phyloP scores from a whole-genome alignment of 2,888 invertebrate species.

The Xanthorhoe spadicearia region DNA sequence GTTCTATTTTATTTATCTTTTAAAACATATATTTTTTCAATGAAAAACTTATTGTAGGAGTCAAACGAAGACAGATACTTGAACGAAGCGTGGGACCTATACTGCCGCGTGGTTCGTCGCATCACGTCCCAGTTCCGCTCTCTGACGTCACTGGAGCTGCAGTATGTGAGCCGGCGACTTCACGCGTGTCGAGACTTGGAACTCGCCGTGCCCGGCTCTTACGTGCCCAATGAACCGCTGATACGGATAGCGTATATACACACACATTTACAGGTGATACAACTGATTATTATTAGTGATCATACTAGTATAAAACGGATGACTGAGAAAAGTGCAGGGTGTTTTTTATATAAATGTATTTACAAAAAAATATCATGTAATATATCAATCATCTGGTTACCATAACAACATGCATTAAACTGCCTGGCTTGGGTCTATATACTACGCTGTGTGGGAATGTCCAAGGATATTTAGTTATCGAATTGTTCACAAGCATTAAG shows the following conservation, averaged over 20 bases:
- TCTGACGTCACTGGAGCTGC: constrained; percentile 93
- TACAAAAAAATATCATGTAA: too few relatives aligned
- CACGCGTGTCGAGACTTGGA: constrained; percentile 95
- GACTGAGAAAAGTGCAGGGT: too few relatives aligned
- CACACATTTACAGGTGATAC: constrained; percentile 90
- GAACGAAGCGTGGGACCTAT: constrained; percentile 99
- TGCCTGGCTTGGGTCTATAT: too few relatives aligned
- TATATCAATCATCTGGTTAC: too few relatives aligned
- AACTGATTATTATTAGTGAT: not conserved
- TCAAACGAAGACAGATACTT: constrained; percentile 94
- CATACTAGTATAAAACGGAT: too few relatives aligned
- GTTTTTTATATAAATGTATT: too few relatives aligned
- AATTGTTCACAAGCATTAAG: too few relatives aligned
- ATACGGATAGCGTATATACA: constrained; percentile 95
- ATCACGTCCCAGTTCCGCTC: constrained; percentile 96
- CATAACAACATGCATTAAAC: too few relatives aligned
- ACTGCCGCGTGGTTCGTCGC: constrained; percentile 98
- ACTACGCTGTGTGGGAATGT: too few relatives aligned
- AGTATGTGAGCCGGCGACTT: constrained; percentile 97
- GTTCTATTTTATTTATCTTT: too few relatives aligned
- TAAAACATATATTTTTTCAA: too few relatives aligned
- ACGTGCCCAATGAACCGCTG: constrained; percentile 94
- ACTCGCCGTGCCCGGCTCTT: constrained; percentile 99
- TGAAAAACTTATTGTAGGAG: constrained; percentile 73
- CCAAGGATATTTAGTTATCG: too few relatives aligned